Percentiles rank a stretch among this genome's conserved stretches.
These are phyloP conservation scores for Mastomys coucha DNA, from an alignment of 2,113 vertebrate genomes.

Conservation along the genomic window DNA sequence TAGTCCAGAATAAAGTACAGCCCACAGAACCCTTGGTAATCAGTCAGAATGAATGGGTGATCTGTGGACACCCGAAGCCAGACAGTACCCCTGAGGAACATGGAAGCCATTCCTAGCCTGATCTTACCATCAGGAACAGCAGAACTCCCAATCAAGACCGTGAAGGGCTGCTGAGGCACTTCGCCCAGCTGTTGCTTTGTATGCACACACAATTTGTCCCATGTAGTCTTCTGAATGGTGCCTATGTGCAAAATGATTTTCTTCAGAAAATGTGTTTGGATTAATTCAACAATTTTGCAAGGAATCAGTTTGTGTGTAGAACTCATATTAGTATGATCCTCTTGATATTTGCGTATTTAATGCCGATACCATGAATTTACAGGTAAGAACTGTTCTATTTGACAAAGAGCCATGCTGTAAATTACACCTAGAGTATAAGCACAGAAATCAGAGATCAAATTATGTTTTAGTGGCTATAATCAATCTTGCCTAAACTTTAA, in stretches of 20 bases:
- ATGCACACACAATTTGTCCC: constrained; percentile 34
- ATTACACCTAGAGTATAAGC: constrained; percentile 73
- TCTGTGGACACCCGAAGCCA: constrained; percentile 44
- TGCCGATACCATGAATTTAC: neutral
- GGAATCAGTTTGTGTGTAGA: constrained; percentile 8
- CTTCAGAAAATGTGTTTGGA: constrained; percentile 19
- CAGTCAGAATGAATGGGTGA: constrained; percentile 54
- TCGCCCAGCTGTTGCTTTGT: constrained; percentile 70
- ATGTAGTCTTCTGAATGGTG: constrained; percentile 21
- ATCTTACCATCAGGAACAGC: constrained; percentile 18
- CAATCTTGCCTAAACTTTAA: constrained; percentile 79
- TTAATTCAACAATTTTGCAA: constrained; percentile 61
- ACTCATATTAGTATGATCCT: neutral
- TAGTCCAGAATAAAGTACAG: constrained; percentile 71
- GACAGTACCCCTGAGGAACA: constrained; percentile 72
- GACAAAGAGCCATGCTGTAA: constrained; percentile 40
- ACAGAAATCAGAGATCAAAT: constrained; percentile 75
- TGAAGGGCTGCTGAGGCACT: constrained; percentile 58
- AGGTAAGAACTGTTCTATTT: constrained; percentile 46
- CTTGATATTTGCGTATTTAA: constrained; percentile 4
- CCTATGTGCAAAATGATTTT: constrained; percentile 27
- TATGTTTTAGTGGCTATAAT: constrained; percentile 66
- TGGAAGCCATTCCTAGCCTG: constrained; percentile 67
- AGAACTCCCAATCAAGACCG: constrained; percentile 55
- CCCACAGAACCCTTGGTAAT: constrained; percentile 55